Evolutionary conservation across 1,140 invertebrate species (phyloP).

Genomic region (Cyphomyrmex costatus): DNA sequence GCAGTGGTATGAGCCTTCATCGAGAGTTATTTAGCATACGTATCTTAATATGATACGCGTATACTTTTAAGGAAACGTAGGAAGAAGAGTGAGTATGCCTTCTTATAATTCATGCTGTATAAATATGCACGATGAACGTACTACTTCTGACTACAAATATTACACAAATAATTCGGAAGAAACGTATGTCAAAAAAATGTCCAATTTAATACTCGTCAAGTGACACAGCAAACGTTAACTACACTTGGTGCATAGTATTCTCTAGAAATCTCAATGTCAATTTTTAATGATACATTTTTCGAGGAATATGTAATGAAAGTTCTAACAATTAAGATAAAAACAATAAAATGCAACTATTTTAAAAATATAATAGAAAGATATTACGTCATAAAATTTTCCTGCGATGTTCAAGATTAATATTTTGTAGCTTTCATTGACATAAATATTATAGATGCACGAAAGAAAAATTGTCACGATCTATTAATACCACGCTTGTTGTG

Average conservation of each 20-base stretch:
- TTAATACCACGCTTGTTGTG: not conserved
- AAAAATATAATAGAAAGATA: slow-evolving; percentile 4
- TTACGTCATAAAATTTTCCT: not conserved
- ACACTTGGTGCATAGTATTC: not conserved
- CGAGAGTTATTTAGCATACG: slow-evolving; percentile 1
- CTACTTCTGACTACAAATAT: not conserved
- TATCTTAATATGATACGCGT: not conserved
- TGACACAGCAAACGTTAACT: not conserved
- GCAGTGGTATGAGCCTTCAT: not conserved
- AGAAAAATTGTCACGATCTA: slow-evolving; percentile 8
- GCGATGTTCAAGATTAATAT: not conserved
- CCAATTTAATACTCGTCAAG: not conserved
- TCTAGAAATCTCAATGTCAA: not conserved
- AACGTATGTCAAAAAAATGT: not conserved
- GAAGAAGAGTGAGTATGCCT: not conserved
- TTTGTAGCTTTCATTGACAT: not conserved
- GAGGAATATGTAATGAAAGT: not conserved
- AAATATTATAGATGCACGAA: not conserved
- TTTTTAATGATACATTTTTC: slow-evolving; percentile 23
- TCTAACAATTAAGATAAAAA: not conserved
- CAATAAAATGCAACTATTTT: not conserved
- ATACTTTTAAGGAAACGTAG: slow-evolving; percentile 14
- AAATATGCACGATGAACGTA: slow-evolving; percentile 32
- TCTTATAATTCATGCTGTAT: slow-evolving; percentile 25
- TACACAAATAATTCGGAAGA: slow-evolving; percentile 12